Conservation (phyloP, 2,797 vertebrate species). For the Argentina silus region DNA sequence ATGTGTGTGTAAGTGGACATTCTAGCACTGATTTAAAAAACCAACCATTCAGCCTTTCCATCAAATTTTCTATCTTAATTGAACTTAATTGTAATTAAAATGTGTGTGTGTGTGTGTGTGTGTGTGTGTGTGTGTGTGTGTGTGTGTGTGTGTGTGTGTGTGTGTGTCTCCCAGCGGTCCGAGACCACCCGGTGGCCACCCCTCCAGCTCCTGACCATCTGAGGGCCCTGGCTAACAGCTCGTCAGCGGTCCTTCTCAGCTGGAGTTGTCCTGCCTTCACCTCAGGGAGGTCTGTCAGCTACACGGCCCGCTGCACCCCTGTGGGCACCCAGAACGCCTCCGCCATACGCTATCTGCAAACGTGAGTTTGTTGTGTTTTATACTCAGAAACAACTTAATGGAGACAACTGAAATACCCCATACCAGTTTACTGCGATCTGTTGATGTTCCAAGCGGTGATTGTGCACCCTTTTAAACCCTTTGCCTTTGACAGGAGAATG, state of each 20-base stretch:
- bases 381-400: neutral
- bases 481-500: neutral
- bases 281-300: conserved; percentile 86
- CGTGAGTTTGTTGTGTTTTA: conserved; percentile 76
- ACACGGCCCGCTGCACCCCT: conserved; percentile 91
- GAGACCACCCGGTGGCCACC: conserved; percentile 85
- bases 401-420: neutral
- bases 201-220: conserved; percentile 92
- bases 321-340: conserved; percentile 91
- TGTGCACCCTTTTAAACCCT: neutral
- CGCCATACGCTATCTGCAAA: conserved; percentile 90
- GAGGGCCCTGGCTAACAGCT: conserved; percentile 84
- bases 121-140: neutral
- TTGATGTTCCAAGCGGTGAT: neutral
- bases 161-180: conserved; percentile 78
- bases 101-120: conserved; percentile 22
- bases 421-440: neutral
- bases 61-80: neutral
- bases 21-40: neutral
- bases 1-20: conserved; percentile 90
- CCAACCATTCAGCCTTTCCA: neutral
- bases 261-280: conserved; percentile 92
- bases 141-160: conserved; percentile 4
- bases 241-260: conserved; percentile 85
- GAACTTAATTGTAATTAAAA: neutral